Base-by-base conservation (phyloP, 1,140 invertebrate species). In the Drosophila micromelanica region DNA sequence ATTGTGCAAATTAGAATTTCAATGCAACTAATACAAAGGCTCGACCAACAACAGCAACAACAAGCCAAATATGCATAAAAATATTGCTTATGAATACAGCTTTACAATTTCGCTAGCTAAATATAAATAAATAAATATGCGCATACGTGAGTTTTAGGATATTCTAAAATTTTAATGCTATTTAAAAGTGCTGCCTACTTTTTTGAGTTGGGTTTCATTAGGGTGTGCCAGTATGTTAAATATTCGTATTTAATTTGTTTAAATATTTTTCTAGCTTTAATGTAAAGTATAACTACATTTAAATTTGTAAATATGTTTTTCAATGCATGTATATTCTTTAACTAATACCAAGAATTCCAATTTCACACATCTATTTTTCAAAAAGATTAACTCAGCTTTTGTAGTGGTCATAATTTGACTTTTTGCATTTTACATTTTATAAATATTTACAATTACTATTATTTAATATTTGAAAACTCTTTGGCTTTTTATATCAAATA, bases 1-100 rank as follows among this genome's bases (percentile, higher is more conserved):
- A 73, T 73, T 69, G 63, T 42, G 40, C 8, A 78, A 87, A 87
- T 86, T 86, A 78, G 78, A 86, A 87, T 86, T 86, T 87, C 71
- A 86, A 87, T 86, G 78, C 75, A 87, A 78, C 80, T 75, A 85
- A 85, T 73, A 70, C 64, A 62, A 61, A 60, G 45, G 48, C 42
- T 20, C 38, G 12, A 27, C 30, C 57, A 54, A 40, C 30, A 38
- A 11, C 30, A 52, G 74, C 59, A 73, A 77, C 49, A 71, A 59
- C 40, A 72, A 69, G 48, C 54, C 63, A 65, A 73, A 82, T 74
- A 62, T 67, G 63, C 67, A 73, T 68, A 63, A 57, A 40, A 59
- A 48, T 54, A 62, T 54, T 62, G 54, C 70, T 52, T 68, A 48
- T 73, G 63, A 68, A 73, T 73, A 60, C 40, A 59, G 62, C 69